Base-by-base conservation (phyloP, 1,140 invertebrate species). In the Anadara kagoshimensis region DNA sequence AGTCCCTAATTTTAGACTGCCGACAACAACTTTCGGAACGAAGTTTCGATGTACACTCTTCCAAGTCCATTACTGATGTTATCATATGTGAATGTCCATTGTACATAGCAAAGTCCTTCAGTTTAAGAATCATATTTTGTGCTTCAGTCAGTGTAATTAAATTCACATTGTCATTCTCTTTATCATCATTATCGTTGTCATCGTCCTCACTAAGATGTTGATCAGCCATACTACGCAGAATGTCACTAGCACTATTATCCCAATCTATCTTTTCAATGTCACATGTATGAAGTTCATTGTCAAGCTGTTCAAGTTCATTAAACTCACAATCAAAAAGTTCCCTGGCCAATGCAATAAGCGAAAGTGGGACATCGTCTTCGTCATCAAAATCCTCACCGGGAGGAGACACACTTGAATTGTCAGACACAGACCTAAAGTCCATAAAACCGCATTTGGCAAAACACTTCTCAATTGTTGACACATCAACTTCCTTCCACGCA, bases 321-420 rank as follows among this genome's bases (percentile, higher is more conserved):
- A 69, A 58, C 47, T 44, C n/a, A 45, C 54, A 58, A n/a, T 49
- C 63, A 53, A 53, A 59, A 1, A 59, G 4, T 5, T 59, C 57
- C n/a, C 57, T 7, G 16, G 57, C 5, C 57, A 59, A 10, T 26
- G 51, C 36, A 12, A 65, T 11, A 14, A 36, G 47, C 36, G 20
- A 24, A 10, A 65, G 49, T n/a, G 47, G 63, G 29, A 65, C 26
- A 44, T 67, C 53, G n/a, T 59, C 56, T 16, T 69, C 67, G 53
- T 51, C 24, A 36, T 51, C 44, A 20, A 29, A 18, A n/a, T n/a
- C n/a, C n/a, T n/a, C n/a, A n/a, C n/a, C n/a, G n/a, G n/a, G n/a
- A n/a, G n/a, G n/a, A n/a, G 29, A 26, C 44, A 49, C 18, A 44
- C 20, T 57, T 22, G 16, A 22, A n/a, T n/a, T 57, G 41, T 16